Conservation (phyloP, 1,140 invertebrate genomes). For the Steinernema feltiae region DNA sequence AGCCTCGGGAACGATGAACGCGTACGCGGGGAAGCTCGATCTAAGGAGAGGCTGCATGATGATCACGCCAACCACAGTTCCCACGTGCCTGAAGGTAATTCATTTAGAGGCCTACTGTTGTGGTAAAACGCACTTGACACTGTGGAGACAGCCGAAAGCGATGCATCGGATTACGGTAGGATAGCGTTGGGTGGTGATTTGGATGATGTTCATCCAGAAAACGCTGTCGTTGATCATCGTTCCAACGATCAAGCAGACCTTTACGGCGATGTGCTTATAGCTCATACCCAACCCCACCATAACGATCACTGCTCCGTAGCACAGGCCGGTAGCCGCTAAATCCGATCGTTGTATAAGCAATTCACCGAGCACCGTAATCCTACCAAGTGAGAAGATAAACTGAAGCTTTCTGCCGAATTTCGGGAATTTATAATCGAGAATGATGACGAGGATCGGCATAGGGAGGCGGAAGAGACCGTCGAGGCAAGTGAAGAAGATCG, state of each 20-base stretch:
- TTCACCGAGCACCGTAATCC: constrained; percentile 17
- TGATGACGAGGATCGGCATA: constrained; percentile 44
- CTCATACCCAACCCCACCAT: constrained; percentile 28
- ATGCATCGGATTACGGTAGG: constrained; percentile 52
- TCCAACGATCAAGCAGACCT: constrained; percentile 37
- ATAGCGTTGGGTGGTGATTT: constrained; percentile 44
- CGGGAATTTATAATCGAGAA: constrained; percentile 44
- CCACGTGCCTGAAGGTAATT: constrained; percentile 41
- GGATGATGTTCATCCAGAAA: constrained; percentile 55
- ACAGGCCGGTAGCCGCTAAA: constrained; percentile 42
- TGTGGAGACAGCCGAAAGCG: constrained; percentile 50
- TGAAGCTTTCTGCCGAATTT: constrained; percentile 48
- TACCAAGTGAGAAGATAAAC: constrained; percentile 42
- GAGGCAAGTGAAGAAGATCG: constrained; percentile 43
- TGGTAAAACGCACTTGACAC: constrained; percentile 40
- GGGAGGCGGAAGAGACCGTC: constrained; percentile 47
- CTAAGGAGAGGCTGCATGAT: constrained; percentile 42
- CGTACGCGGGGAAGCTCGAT: constrained; percentile 37
- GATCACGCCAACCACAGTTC: constrained; percentile 45
- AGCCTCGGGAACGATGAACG: constrained; percentile 47
- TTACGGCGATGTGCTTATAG: constrained; percentile 32
- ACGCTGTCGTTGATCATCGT: constrained; percentile 53
- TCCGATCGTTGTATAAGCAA: not conserved
- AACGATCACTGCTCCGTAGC: constrained; percentile 38
- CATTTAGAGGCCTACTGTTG: not conserved